These are phyloP conservation scores for Danaus plexippus DNA, from an alignment of 1,140 invertebrate species.

Conservation along the genomic window DNA sequence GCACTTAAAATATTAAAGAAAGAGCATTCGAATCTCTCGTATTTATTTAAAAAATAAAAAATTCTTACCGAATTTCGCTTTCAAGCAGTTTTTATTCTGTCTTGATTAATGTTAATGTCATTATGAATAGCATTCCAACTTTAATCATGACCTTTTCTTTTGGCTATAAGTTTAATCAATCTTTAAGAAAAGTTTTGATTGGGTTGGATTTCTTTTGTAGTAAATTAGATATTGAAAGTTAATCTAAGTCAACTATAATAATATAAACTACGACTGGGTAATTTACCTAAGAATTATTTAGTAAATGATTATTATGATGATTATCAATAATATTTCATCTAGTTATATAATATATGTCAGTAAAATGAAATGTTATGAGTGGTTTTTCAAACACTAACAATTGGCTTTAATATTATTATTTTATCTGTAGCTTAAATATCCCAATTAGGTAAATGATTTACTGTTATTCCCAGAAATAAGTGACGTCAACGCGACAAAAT, in stretches of 20 bases:
- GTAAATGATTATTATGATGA: conserved; percentile 1
- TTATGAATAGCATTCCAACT: conserved; percentile 27
- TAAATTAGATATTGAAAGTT: background rate
- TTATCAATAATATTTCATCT: background rate
- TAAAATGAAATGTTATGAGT: background rate
- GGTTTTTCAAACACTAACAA: background rate
- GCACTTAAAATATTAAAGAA: conserved; percentile 21
- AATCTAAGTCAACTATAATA: too few species aligned
- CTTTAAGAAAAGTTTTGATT: conserved; percentile 26
- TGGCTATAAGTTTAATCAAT: conserved; percentile 24
- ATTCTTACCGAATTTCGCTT: conserved; percentile 24
- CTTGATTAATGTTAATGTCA: conserved; percentile 34
- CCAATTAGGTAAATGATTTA: conserved; percentile 19
- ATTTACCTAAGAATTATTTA: conserved; percentile 3
- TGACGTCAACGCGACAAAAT: conserved; percentile 37
- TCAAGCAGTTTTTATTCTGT: conserved; percentile 28
- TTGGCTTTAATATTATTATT: too few species aligned
- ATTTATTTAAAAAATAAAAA: conserved; percentile 24
- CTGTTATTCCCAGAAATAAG: conserved; percentile 27
- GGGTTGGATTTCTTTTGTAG: conserved; percentile 9
- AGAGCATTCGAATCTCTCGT: conserved; percentile 17
- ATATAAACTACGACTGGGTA: too few species aligned
- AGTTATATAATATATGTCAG: background rate
- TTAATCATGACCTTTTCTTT: conserved; percentile 36
- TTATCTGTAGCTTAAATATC: background rate